Percentiles rank a stretch among this genome's conserved stretches.
phyloP scores from a whole-genome alignment of 2,888 invertebrate species.

The Perizoma flavofasciatum region DNA sequence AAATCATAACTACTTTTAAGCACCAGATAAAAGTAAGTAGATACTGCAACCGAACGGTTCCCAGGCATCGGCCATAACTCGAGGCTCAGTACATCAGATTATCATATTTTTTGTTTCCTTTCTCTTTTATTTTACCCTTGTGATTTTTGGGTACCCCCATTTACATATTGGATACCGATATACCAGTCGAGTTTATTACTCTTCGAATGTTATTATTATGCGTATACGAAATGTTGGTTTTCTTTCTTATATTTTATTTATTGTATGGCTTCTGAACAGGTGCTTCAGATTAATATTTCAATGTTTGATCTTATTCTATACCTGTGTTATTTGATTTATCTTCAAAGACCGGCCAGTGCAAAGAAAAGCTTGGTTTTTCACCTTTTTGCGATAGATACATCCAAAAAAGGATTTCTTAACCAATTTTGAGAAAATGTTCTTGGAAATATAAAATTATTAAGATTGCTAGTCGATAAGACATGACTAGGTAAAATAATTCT shows the following conservation, averaged over 20 bases:
- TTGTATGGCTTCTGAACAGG: conserved; percentile 18
- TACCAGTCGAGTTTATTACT: conserved; percentile 73
- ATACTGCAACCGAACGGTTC: conserved; percentile 38
- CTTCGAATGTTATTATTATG: conserved; percentile 59
- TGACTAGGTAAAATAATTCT: too few relatives aligned
- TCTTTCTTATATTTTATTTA: conserved; percentile 50
- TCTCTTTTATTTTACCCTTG: conserved; percentile 72
- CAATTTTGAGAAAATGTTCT: too few relatives aligned
- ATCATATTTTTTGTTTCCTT: conserved; percentile 74
- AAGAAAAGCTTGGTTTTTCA: not conserved
- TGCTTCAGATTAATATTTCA: conserved; percentile 18
- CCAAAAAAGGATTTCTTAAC: too few relatives aligned
- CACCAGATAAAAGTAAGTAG: conserved; percentile 19
- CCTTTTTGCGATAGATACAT: too few relatives aligned
- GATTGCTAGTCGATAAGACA: too few relatives aligned
- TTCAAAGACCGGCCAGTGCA: not conserved
- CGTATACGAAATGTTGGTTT: conserved; percentile 53
- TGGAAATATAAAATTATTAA: too few relatives aligned
- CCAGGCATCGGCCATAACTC: conserved; percentile 55
- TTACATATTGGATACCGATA: conserved; percentile 80
- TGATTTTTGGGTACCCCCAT: conserved; percentile 68
- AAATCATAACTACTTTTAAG: conserved; percentile 13
- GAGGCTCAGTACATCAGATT: conserved; percentile 70
- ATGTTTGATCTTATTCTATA: conserved; percentile 12
- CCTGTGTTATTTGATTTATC: conserved; percentile 3